phyloP scores from a whole-genome alignment of 2,113 vertebrate genomes.

The Microtus richardsoni region DNA sequence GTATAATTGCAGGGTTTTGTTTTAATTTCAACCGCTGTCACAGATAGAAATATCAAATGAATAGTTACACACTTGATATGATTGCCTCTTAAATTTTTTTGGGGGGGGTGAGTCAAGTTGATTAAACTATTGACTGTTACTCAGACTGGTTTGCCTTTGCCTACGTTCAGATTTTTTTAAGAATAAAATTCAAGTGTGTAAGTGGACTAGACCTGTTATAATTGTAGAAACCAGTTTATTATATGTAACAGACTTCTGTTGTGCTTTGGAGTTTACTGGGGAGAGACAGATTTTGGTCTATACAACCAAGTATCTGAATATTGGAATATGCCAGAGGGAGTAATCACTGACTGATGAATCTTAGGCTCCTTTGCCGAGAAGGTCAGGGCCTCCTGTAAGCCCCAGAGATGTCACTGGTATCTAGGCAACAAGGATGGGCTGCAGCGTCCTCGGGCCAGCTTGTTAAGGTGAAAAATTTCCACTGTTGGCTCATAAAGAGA shows the following conservation, averaged over 20 bases:
- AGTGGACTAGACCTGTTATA: not conserved
- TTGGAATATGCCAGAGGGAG: constrained; percentile 35
- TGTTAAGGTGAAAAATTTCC: constrained; percentile 87
- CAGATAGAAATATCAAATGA: constrained; percentile 52
- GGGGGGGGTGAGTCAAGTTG: not conserved
- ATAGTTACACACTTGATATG: not conserved
- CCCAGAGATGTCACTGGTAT: constrained; percentile 75
- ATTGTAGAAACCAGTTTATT: constrained; percentile 42
- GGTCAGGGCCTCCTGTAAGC: constrained; percentile 71
- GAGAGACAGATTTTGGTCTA: not conserved
- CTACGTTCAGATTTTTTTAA: constrained; percentile 27
- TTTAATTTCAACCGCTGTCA: constrained; percentile 30
- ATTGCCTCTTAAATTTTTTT: not conserved
- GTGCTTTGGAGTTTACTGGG: not conserved
- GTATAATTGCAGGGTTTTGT: constrained; percentile 45
- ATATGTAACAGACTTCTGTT: not conserved
- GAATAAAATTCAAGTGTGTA: not conserved
- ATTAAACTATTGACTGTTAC: constrained; percentile 44
- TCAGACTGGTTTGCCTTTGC: not conserved
- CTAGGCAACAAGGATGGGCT: constrained; percentile 83
- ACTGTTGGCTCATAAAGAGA: constrained; percentile 75
- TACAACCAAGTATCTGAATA: not conserved
- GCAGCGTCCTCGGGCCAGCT: constrained; percentile 81
- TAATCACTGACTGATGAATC: constrained; percentile 46
- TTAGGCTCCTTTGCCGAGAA: constrained; percentile 72